A percentile compares a stretch with the other conserved stretches of the same genome.
Conservation (phyloP, 2,113 vertebrate species). For the Collichthys lucidus region DNA sequence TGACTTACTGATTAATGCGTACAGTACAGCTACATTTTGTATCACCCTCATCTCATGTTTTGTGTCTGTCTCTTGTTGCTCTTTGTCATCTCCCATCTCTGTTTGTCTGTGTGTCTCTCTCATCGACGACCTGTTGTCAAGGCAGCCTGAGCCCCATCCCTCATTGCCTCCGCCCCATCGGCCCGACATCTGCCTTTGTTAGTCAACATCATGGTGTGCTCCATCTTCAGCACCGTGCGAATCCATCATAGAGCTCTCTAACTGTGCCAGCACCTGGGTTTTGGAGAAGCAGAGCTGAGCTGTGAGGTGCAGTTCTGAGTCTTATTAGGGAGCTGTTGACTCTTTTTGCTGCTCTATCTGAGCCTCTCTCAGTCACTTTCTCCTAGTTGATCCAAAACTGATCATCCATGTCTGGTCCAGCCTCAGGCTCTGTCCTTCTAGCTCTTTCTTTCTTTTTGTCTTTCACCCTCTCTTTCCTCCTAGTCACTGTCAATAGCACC, state of each 20-base stretch:
- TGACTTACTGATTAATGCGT: slow-evolving; percentile 9
- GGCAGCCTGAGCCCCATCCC: slow-evolving; percentile 69
- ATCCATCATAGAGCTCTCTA: slow-evolving; percentile 71
- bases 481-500: slow-evolving; percentile 29
- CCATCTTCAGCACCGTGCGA: slow-evolving; percentile 67
- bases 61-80: slow-evolving; percentile 58
- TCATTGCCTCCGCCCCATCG: slow-evolving; percentile 75
- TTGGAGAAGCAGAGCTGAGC: slow-evolving; percentile 60
- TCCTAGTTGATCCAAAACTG: slow-evolving; percentile 61
- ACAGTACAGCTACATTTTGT: slow-evolving; percentile 20
- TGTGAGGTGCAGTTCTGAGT: slow-evolving; percentile 65
- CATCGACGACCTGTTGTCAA: slow-evolving; percentile 72
- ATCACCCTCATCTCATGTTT: slow-evolving; percentile 55
- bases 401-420: slow-evolving; percentile 50
- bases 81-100: slow-evolving; percentile 71
- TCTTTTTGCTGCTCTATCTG: slow-evolving; percentile 58
- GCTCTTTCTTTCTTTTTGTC: slow-evolving; percentile 26
- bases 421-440: slow-evolving; percentile 33
- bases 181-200: slow-evolving; percentile 80
- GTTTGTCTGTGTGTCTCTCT: slow-evolving; percentile 55
- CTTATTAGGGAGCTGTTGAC: slow-evolving; percentile 67
- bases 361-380: slow-evolving; percentile 57
- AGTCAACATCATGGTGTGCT: slow-evolving; percentile 76
- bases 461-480: slow-evolving; percentile 26
- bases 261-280: slow-evolving; percentile 65